These are phyloP conservation scores for Scatophagus argus DNA, from an alignment of 2,113 vertebrate species.

Conservation along the genomic window DNA sequence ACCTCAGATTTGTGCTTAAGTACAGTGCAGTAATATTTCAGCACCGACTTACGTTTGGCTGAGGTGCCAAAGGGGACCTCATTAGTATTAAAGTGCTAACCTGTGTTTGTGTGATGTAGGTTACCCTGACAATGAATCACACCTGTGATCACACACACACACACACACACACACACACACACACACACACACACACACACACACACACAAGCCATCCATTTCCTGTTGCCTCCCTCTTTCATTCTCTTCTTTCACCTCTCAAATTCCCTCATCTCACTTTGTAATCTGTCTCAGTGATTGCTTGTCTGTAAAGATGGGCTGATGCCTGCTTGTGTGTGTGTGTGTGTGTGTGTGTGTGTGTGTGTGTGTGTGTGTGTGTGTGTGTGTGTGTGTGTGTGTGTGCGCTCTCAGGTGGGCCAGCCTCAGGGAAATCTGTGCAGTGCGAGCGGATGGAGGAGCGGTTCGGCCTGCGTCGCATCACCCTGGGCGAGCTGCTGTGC, in stretches of 20 bases:
- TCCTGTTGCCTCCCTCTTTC: neutral
- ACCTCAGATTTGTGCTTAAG: neutral
- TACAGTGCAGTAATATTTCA: too few species aligned
- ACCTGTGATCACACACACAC: neutral
- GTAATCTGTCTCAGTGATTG: neutral
- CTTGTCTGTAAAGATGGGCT: neutral
- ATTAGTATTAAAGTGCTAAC: neutral
- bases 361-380: conserved; percentile 30
- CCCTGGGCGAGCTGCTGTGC: conserved; percentile 85
- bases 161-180: neutral
- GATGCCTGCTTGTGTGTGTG: neutral
- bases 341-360: conserved; percentile 20
- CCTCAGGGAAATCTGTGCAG: conserved; percentile 92
- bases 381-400: conserved; percentile 20
- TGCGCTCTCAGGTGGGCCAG: conserved; percentile 88
- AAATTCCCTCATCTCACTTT: neutral
- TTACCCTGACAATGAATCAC: conserved; percentile 10
- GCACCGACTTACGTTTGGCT: too few species aligned
- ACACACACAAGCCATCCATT: neutral
- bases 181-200: neutral
- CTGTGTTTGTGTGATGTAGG: neutral
- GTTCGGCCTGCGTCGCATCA: conserved; percentile 87
- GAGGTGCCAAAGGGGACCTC: neutral
- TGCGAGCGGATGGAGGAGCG: conserved; percentile 89
- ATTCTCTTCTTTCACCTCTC: conserved; percentile 8